Evolutionary conservation across 2,888 invertebrate genomes (phyloP).

Genomic region (Acanthosepion pharaonis): DNA sequence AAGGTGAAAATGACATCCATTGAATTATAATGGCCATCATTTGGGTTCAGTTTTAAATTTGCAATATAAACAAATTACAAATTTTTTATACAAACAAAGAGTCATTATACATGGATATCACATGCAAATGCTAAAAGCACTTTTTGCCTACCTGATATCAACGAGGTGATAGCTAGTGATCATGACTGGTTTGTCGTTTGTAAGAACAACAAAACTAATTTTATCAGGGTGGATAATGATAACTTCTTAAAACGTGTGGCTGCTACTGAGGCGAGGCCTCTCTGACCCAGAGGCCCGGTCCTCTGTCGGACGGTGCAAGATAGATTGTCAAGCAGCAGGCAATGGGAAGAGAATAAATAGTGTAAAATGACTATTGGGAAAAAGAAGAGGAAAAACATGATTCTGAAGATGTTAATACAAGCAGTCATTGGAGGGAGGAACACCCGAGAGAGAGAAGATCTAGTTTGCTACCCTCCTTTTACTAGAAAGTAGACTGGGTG

Average conservation of each 20-base stretch:
- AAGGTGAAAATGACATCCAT: too few relatives aligned
- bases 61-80: too few relatives aligned
- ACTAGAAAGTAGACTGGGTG: neutral
- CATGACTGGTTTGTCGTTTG: neutral
- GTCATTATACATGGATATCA: neutral
- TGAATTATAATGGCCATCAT: too few relatives aligned
- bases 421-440: neutral
- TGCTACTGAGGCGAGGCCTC: neutral
- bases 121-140: neutral
- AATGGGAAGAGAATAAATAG: neutral
- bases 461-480: neutral
- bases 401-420: neutral
- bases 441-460: neutral
- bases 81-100: too few relatives aligned
- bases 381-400: neutral
- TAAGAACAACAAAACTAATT: neutral
- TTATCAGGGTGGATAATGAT: neutral
- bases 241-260: neutral
- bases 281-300: neutral
- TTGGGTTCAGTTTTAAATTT: too few relatives aligned
- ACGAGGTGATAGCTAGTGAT: neutral
- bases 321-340: neutral
- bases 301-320: neutral
- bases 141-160: neutral
- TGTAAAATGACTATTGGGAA: neutral